A percentile compares a stretch with the other conserved stretches of the same genome.
These are phyloP conservation scores for Drosophila differens DNA, from an alignment of 2,888 invertebrate species.

Conservation along the genomic window DNA sequence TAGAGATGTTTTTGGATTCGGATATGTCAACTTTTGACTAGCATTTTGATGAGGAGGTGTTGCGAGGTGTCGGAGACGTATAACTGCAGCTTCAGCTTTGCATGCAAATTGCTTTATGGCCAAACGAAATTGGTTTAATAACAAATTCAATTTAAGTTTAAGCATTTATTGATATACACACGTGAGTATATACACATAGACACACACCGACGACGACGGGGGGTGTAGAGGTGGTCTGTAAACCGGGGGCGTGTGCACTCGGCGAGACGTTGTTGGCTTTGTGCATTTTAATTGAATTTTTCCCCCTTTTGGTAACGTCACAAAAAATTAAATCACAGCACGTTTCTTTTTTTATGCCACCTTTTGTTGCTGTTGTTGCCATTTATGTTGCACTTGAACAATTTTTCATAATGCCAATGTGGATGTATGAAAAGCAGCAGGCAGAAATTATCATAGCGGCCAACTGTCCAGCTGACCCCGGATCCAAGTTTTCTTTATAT, in stretches of 20 bases:
- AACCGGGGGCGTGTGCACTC: constrained; percentile 40
- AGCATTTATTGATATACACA: constrained; percentile 66
- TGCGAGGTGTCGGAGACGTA: not conserved
- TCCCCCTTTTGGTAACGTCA: constrained; percentile 53
- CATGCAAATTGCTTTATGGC: constrained; percentile 63
- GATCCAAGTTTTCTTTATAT: constrained; percentile 14
- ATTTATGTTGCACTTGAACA: constrained; percentile 71
- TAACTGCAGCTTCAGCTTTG: constrained; percentile 38
- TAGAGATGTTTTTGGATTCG: constrained; percentile 40
- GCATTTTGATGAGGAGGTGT: not conserved
- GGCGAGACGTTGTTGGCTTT: constrained; percentile 68
- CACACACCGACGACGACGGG: not conserved
- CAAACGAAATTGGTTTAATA: constrained; percentile 68
- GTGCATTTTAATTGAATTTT: constrained; percentile 79
- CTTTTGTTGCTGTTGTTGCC: constrained; percentile 15
- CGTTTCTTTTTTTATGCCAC: constrained; percentile 45
- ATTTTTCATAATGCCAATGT: constrained; percentile 68
- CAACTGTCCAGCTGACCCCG: constrained; percentile 56
- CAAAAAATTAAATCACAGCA: constrained; percentile 77
- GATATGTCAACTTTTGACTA: constrained; percentile 50
- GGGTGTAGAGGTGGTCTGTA: no score
- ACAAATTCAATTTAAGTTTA: constrained; percentile 77
- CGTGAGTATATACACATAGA: constrained; percentile 51
- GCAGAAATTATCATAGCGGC: constrained; percentile 76
- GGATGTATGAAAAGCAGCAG: constrained; percentile 40